These are phyloP conservation scores for Ectemnius continuus DNA, from an alignment of 2,888 invertebrate species.

Conservation along the genomic window DNA sequence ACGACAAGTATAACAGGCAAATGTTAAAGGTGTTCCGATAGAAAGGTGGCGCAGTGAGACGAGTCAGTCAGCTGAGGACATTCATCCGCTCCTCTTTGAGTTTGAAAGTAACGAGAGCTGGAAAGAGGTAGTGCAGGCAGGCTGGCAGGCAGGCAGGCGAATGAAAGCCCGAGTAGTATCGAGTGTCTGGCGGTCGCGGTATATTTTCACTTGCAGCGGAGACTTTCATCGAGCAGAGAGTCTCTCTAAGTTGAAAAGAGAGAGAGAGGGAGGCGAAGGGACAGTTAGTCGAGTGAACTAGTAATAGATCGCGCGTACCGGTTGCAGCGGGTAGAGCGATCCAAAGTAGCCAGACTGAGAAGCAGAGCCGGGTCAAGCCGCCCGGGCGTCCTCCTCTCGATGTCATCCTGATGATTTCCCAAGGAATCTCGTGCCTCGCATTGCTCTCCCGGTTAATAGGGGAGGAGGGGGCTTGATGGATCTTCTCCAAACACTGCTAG, in stretches of 20 bases:
- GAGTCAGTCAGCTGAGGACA: too few species aligned
- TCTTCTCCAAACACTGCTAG: neutral
- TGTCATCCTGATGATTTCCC: conserved; percentile 48
- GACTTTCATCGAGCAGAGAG: conserved; percentile 28
- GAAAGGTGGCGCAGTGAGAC: too few species aligned
- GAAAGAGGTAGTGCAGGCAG: too few species aligned
- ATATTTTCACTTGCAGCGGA: conserved; percentile 38
- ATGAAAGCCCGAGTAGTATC: too few species aligned
- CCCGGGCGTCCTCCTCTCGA: conserved; percentile 43
- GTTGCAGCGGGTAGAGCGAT: conserved; percentile 44
- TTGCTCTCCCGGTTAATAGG: conserved; percentile 26
- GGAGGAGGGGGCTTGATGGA: neutral
- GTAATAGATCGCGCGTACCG: conserved; percentile 42
- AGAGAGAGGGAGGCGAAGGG: conserved; percentile 4
- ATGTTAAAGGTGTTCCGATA: too few species aligned
- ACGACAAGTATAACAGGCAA: too few species aligned
- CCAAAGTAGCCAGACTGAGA: conserved; percentile 41
- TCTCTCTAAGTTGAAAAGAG: too few species aligned
- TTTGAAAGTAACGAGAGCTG: too few species aligned
- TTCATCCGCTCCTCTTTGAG: too few species aligned
- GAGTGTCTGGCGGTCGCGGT: neutral
- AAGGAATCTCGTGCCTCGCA: conserved; percentile 33
- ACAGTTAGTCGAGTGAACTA: neutral
- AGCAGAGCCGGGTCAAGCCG: conserved; percentile 23
- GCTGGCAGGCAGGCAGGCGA: too few species aligned